Conservation (phyloP, 1,140 invertebrate genomes). For the Aphelenchoides fujianensis region DNA sequence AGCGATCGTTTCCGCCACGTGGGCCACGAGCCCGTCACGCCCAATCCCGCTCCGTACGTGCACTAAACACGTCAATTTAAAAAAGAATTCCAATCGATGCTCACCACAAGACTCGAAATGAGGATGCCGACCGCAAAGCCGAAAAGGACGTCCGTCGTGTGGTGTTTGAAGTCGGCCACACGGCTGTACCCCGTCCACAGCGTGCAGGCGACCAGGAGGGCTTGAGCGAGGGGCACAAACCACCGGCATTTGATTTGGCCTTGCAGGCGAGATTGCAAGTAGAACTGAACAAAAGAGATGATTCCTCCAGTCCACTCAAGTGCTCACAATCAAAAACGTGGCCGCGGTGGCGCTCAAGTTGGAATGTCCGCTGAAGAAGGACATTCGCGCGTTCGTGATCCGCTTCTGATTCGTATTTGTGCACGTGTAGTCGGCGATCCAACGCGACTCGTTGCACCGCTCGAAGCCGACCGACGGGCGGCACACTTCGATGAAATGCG, state of each 20-base stretch:
- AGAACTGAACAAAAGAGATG: conserved; percentile 70
- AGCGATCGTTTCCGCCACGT: not conserved
- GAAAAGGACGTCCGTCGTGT: conserved; percentile 78
- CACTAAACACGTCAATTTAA: not conserved
- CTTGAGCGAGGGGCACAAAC: conserved; percentile 30
- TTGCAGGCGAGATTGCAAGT: conserved; percentile 71
- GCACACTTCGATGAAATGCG: conserved; percentile 77
- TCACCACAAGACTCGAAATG: not conserved
- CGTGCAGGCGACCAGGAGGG: conserved; percentile 16
- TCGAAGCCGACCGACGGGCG: conserved; percentile 62
- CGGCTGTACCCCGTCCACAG: conserved; percentile 72
- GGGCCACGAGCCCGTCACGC: not conserved
- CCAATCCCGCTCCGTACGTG: not conserved
- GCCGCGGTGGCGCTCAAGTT: conserved; percentile 27
- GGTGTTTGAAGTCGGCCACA: conserved; percentile 90
- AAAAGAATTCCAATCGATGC: not conserved
- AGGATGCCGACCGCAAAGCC: conserved; percentile 68
- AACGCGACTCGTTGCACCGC: not conserved
- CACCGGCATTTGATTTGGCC: conserved; percentile 14
- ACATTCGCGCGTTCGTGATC: conserved; percentile 31
- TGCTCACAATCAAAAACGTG: conserved; percentile 29
- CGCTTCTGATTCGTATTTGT: not conserved
- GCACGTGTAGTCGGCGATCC: conserved; percentile 14
- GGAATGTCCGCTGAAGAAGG: conserved; percentile 47
- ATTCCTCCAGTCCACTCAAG: not conserved